Conservation (phyloP, 2,888 invertebrate species). For the Volucella bombylans region DNA sequence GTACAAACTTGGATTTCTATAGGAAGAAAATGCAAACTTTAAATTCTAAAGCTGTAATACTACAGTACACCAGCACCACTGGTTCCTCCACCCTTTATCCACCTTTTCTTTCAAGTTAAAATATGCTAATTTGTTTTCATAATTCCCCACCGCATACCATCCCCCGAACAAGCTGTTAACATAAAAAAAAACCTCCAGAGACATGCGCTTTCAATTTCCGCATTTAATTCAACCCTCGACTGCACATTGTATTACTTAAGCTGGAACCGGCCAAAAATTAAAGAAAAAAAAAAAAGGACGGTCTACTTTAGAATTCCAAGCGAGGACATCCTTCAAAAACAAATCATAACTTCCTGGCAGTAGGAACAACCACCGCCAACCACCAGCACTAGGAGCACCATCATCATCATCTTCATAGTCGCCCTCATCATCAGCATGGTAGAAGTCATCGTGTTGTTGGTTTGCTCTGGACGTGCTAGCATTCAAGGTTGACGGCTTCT, state of each 20-base stretch:
- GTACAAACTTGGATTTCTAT: too few species aligned
- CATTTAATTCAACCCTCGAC: conserved; percentile 44
- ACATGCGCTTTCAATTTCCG: conserved; percentile 32
- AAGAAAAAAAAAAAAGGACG: background rate
- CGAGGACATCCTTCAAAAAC: conserved; percentile 56
- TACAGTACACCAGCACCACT: too few species aligned
- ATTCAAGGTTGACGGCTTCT: conserved; percentile 51
- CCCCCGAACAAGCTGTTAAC: background rate
- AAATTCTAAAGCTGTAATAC: too few species aligned
- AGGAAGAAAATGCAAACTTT: too few species aligned
- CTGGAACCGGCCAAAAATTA: background rate
- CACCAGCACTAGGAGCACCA: too few species aligned
- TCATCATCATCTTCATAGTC: conserved; percentile 14
- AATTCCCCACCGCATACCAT: background rate
- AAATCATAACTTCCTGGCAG: conserved; percentile 36
- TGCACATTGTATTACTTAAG: conserved; percentile 20
- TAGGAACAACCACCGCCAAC: conserved; percentile 24
- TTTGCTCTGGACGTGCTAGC: conserved; percentile 48
- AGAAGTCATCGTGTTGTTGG: conserved; percentile 35
- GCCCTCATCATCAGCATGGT: conserved; percentile 27
- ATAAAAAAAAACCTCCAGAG: conserved; percentile 6
- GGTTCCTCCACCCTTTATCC: too few species aligned
- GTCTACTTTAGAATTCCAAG: conserved; percentile 26
- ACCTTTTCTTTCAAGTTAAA: background rate
- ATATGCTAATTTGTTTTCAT: conserved; percentile 12